phyloP scores from a whole-genome alignment of 2,888 invertebrate genomes.

The Cheiracanthium punctorium region DNA sequence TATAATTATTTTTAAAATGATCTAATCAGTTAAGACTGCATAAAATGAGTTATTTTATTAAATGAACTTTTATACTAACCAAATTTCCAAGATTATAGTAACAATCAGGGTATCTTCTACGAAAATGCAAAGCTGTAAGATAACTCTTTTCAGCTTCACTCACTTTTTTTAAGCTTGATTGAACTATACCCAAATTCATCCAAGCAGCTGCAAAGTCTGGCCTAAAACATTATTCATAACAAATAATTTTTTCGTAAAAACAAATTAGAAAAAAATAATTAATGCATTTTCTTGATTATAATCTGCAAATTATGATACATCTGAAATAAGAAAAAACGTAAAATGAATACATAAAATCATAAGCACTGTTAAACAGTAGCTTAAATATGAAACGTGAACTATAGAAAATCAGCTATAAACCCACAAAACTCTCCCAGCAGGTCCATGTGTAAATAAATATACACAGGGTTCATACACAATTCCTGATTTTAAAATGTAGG shows the following conservation, averaged over 20 bases:
- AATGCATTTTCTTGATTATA: not conserved
- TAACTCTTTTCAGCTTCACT: slow-evolving; percentile 87
- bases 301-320: not conserved
- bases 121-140: slow-evolving; percentile 84
- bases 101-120: slow-evolving; percentile 91
- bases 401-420: too few relatives aligned
- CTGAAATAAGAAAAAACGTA: not conserved
- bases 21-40: too few relatives aligned
- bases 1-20: too few relatives aligned
- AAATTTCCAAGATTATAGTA: slow-evolving; percentile 96
- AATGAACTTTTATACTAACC: slow-evolving; percentile 79
- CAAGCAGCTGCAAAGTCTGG: slow-evolving; percentile 95
- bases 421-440: too few relatives aligned
- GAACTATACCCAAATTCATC: slow-evolving; percentile 98
- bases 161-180: slow-evolving; percentile 84
- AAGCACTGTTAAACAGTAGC: too few relatives aligned
- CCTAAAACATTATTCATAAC: slow-evolving; percentile 74
- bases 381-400: too few relatives aligned
- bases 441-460: too few relatives aligned
- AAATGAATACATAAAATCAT: not conserved
- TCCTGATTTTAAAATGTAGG: too few relatives aligned
- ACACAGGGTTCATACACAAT: too few relatives aligned
- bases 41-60: too few relatives aligned
- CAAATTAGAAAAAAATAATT: too few relatives aligned
- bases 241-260: not conserved